These are phyloP conservation scores for Euplagia quadripunctaria DNA, from an alignment of 2,888 invertebrate species.

Conservation along the genomic window DNA sequence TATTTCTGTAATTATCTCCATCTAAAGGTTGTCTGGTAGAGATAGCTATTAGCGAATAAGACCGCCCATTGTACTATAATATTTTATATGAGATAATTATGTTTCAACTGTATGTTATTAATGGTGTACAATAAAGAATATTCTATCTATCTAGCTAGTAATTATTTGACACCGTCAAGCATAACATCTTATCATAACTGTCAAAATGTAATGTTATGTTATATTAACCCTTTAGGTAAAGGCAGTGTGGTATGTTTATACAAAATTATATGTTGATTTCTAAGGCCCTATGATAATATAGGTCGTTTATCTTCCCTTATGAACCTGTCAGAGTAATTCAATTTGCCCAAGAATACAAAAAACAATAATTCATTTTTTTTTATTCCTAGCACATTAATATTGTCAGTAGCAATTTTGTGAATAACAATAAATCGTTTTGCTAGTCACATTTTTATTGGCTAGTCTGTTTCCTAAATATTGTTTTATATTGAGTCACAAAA, in stretches of 20 bases:
- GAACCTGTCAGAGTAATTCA: conserved; percentile 17
- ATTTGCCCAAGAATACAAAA: not conserved
- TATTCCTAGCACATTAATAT: not conserved
- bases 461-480: not conserved
- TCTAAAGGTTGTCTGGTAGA: too few relatives aligned
- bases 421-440: not conserved
- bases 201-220: too few relatives aligned
- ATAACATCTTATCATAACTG: too few relatives aligned
- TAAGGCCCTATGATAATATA: not conserved
- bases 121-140: too few relatives aligned
- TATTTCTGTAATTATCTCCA: too few relatives aligned
- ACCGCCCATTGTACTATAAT: too few relatives aligned
- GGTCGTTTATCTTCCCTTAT: not conserved
- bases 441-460: not conserved
- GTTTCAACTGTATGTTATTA: too few relatives aligned
- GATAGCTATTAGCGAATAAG: too few relatives aligned
- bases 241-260: not conserved
- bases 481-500: not conserved
- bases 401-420: not conserved
- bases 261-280: not conserved
- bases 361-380: conserved; percentile 1
- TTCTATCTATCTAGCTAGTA: too few relatives aligned
- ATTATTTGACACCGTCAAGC: not conserved
- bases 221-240: not conserved
- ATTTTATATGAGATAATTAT: too few relatives aligned